These are phyloP conservation scores for Parochlus steinenii DNA, from an alignment of 2,888 invertebrate genomes.

Conservation along the genomic window DNA sequence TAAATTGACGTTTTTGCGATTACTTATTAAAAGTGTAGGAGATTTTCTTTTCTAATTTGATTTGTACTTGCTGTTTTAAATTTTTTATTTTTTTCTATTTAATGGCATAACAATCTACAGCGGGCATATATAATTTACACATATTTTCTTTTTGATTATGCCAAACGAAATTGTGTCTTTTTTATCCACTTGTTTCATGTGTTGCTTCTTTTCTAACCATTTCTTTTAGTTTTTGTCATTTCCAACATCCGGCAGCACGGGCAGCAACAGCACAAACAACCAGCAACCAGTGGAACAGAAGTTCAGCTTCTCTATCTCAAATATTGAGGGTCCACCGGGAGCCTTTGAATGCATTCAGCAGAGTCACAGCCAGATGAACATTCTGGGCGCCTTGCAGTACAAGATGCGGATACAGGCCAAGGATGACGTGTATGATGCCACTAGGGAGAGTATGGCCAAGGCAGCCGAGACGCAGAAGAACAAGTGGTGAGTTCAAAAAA, in stretches of 20 bases:
- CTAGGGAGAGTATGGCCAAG: constrained; percentile 78
- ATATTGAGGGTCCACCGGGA: constrained; percentile 65
- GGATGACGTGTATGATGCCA: constrained; percentile 89
- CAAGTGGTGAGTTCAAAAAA: constrained; percentile 51
- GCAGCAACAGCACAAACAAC: constrained; percentile 1
- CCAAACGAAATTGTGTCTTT: neutral
- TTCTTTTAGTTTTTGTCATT: constrained; percentile 56
- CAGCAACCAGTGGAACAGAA: constrained; percentile 20
- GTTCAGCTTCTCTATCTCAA: constrained; percentile 36
- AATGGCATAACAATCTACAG: too few relatives aligned
- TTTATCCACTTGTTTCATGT: constrained; percentile 3
- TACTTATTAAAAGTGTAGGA: too few relatives aligned
- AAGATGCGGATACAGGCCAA: constrained; percentile 88
- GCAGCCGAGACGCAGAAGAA: constrained; percentile 87
- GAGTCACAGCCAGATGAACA: constrained; percentile 56
- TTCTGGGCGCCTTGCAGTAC: constrained; percentile 70
- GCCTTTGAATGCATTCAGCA: constrained; percentile 85
- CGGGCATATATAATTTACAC: too few relatives aligned
- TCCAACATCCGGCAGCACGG: constrained; percentile 36
- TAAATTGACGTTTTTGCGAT: too few relatives aligned
- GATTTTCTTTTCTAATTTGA: too few relatives aligned
- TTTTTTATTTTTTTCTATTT: constrained; percentile 8
- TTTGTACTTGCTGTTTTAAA: too few relatives aligned
- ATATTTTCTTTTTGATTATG: constrained; percentile 1
- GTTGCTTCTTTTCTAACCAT: constrained; percentile 19